Base-by-base conservation (phyloP, 2,113 vertebrate genomes). In the Pachypanchax playfairii region DNA sequence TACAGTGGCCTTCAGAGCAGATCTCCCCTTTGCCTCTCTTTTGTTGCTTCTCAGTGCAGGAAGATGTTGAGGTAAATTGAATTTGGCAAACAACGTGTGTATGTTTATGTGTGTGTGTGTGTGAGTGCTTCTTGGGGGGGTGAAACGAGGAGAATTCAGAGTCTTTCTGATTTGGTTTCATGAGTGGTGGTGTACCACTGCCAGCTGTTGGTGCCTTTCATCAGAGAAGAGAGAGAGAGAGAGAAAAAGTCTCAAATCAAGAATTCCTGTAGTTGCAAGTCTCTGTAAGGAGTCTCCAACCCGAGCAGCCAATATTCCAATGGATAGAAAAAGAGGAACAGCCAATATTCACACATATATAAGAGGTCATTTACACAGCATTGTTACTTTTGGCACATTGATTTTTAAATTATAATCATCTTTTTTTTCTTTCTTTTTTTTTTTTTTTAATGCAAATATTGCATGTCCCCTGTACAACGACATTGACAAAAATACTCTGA, bases 361-460 rank as follows among this genome's bases (percentile, higher is more conserved):
- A 91, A 91, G 91, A 91, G 85, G 85, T 90, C 86, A 88, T 91
- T 90, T 98, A 92, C 96, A 97, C 95, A 96, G 92, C 93, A 94
- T 94, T 94, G 94, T 94, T 95, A 92, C 95, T 95, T 96, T 98
- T 98, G 96, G 96, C 96, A 97, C 96, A 94, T 93, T 87, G 86
- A 91, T 88, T 85, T 90, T 85, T 89, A 90, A 87, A 87, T 87
- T 91, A 87, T 89, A 87, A 85, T 86, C 86, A 79, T 93, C 87
- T 92, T 93, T 91, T 91, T 92, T 93, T 90, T 91, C 93, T 87
- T 92, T 93, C 90, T 91, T 86, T 88, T 91, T 93, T 92, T 90
- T 91, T 85, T 21, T 60, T 91, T 88, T 90, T 91, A n/a, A n/a
- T 93, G 92, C 91, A 94, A 93, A 94, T 95, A 97, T 94, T 95